A percentile compares a stretch with the other conserved stretches of the same genome.
phyloP scores from a whole-genome alignment of 2,888 invertebrate genomes.

The Blera fallax region DNA sequence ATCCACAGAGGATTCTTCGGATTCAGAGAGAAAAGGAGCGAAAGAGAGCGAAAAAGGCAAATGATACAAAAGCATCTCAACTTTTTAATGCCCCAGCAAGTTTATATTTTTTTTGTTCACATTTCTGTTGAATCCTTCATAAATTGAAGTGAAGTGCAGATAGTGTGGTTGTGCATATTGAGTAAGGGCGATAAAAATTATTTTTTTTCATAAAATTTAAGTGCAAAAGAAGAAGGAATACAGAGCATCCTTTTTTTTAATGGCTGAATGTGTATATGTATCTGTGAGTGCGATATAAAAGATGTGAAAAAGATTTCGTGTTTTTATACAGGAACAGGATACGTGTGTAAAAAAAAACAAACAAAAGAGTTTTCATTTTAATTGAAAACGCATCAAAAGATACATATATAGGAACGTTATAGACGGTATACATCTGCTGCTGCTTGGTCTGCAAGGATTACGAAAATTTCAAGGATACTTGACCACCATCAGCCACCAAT shows the following conservation, averaged over 20 bases:
- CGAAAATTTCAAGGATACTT: constrained; percentile 54
- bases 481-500: constrained; percentile 22
- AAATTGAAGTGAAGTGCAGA: constrained; percentile 56
- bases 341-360: not conserved
- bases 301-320: constrained; percentile 43
- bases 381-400: constrained; percentile 57
- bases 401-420: constrained; percentile 29
- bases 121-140: constrained; percentile 61
- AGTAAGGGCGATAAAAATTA: constrained; percentile 1
- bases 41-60: constrained; percentile 37
- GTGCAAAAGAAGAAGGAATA: constrained; percentile 22
- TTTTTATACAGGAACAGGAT: constrained; percentile 37
- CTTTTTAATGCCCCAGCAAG: constrained; percentile 18
- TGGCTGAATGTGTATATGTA: constrained; percentile 14
- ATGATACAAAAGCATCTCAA: constrained; percentile 49
- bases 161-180: constrained; percentile 27
- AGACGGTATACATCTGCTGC: constrained; percentile 3
- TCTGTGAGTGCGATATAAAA: constrained; percentile 40
- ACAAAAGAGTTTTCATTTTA: constrained; percentile 41
- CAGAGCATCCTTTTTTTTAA: constrained; percentile 28
- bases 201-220: not conserved
- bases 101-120: constrained; percentile 22
- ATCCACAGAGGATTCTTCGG: constrained; percentile 50
- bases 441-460: constrained; percentile 32
- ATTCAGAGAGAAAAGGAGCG: constrained; percentile 26